A percentile compares a stretch with the other conserved stretches of the same genome.
Evolutionary conservation across 2,113 vertebrate genomes (phyloP).

Genomic region (Cygnus atratus): DNA sequence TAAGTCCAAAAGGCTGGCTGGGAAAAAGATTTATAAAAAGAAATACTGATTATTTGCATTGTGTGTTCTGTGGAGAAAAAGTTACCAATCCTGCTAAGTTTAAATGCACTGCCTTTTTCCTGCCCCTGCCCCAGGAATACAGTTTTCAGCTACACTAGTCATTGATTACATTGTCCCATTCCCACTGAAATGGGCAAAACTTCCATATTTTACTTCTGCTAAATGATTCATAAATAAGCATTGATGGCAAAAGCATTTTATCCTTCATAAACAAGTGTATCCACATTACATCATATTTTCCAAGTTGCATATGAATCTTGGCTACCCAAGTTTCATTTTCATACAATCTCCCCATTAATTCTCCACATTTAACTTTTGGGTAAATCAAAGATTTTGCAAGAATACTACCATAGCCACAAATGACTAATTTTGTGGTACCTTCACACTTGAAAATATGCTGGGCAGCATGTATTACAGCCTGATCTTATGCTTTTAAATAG

Average conservation of each 20-base stretch:
- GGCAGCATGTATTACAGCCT: not conserved
- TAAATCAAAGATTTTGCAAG: not conserved
- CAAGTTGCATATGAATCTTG: not conserved
- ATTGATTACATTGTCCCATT: not conserved
- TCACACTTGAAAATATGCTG: not conserved
- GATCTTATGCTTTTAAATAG: not conserved
- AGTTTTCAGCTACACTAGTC: not conserved
- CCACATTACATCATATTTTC: not conserved
- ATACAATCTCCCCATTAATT: not conserved
- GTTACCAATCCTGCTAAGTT: not conserved
- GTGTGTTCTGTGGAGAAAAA: not conserved
- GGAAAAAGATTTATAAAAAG: not conserved
- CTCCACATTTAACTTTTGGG: not conserved
- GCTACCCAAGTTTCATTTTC: not conserved
- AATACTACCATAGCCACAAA: not conserved
- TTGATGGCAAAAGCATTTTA: too few relatives aligned
- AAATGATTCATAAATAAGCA: too few relatives aligned
- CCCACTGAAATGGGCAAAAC: not conserved
- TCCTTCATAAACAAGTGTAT: not conserved
- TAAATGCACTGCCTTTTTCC: not conserved
- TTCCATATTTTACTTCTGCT: not conserved
- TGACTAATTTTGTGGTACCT: not conserved
- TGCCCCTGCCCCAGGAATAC: not conserved
- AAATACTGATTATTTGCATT: not conserved
- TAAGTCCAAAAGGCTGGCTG: not conserved